Base-by-base conservation (phyloP, 2,797 vertebrate species). In the Danio jaintianensis region DNA sequence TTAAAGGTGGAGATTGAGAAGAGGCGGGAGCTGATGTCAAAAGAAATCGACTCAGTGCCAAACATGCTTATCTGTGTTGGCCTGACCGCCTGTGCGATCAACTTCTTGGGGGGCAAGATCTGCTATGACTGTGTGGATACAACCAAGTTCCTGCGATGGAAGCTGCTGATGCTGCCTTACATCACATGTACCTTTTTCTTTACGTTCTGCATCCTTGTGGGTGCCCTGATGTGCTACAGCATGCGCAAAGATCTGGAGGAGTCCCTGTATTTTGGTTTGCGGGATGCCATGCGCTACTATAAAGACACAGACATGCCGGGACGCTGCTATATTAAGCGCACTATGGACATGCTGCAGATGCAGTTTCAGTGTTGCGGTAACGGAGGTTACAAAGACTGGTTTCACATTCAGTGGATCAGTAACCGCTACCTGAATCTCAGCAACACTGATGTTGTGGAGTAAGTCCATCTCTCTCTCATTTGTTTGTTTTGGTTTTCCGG, bases 391-490 rank as follows among this genome's bases (percentile, higher is more conserved):
- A 91, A 88, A 61, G 96, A 97, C 89, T 97, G 96, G 96, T 96
- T 96, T 90, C 91, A 94, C 87, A 90, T 96, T 83, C 96, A 97
- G 92, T 97, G 96, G 96, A 90, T 97, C 85, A 96, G 94, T 84
- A 88, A 79, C 80, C 94, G 93, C 18, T 97, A 96, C 55, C 91
- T 97, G 87, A 94, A 97, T 89, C 93, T 96, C 94, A 93, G 89
- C 85, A 93, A 93, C 86, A 93, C 90, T 38, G 88, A 91, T 1
- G 94, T 97, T 83, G 20, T 89, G 71, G 93, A 96, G 96, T 97
- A 93, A 96, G 96, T 96, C 84, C 1, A 66, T 48, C 43, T 16
- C 38, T 22, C 15, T 12, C 13, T 29, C 29, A 29, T 29, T 29
- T 29, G 29, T 29, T n/a, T 29, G 29, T 29, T 29, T 29, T 29